phyloP scores from a whole-genome alignment of 1,140 invertebrate species.

The Zaprionus tsacasi region DNA sequence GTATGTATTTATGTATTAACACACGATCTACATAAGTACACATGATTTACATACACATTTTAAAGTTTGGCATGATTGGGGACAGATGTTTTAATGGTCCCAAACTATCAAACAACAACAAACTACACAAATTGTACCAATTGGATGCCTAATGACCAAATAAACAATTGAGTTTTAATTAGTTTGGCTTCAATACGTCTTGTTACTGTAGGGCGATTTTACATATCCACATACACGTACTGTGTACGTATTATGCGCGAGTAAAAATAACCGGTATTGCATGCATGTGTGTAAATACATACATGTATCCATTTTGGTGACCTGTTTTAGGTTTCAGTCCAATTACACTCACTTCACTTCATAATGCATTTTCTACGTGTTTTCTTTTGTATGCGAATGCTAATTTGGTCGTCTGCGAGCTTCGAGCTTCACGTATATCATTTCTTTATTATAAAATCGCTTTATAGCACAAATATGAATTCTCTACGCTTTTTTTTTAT shows the following conservation, averaged over 20 bases:
- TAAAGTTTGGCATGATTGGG: background rate
- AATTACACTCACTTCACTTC: background rate
- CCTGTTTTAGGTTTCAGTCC: background rate
- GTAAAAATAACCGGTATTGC: no score
- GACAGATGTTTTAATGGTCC: conserved; percentile 9
- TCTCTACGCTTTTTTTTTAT: background rate
- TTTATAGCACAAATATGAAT: background rate
- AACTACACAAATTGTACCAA: conserved; percentile 33
- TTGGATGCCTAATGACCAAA: conserved; percentile 50
- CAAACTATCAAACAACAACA: conserved; percentile 11
- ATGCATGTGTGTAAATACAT: no score
- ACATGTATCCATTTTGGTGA: background rate
- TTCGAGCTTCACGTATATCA: background rate
- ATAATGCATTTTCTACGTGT: background rate
- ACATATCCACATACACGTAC: background rate
- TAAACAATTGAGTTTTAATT: conserved; percentile 72
- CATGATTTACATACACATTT: background rate
- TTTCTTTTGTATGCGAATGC: background rate
- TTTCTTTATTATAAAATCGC: background rate
- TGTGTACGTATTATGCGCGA: no score
- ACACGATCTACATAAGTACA: background rate
- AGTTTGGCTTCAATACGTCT: conserved; percentile 28
- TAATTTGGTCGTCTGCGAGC: background rate
- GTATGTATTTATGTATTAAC: background rate
- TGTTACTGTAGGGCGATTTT: background rate